Evolutionary conservation across 2,113 vertebrate genomes (phyloP).

Genomic region (Lonchura striata): DNA sequence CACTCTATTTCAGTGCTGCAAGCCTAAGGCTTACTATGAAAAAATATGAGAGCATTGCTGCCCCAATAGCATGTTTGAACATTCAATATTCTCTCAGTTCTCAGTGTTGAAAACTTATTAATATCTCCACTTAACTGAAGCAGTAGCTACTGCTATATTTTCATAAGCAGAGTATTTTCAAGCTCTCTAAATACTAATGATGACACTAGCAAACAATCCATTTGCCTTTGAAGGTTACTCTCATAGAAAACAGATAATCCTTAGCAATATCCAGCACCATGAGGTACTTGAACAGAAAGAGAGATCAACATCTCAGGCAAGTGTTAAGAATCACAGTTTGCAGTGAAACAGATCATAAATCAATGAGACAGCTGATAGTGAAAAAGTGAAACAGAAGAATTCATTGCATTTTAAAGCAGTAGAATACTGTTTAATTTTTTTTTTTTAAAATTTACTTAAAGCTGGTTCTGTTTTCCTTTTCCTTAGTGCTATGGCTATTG

Average conservation of each 20-base stretch:
- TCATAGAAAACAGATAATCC: not conserved
- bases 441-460: not conserved
- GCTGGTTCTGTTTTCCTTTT: not conserved
- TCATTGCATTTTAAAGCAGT: not conserved
- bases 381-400: not conserved
- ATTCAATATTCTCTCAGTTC: not conserved
- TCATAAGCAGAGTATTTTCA: not conserved
- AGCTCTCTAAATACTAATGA: not conserved
- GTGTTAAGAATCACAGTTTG: not conserved
- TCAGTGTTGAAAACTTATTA: not conserved
- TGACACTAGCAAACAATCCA: not conserved
- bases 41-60: not conserved
- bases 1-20: not conserved
- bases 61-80: not conserved
- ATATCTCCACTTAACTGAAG: not conserved
- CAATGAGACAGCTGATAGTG: not conserved
- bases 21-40: not conserved
- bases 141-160: not conserved
- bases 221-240: not conserved
- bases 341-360: not conserved
- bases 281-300: not conserved
- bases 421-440: not conserved
- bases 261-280: not conserved
- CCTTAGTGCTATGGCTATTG: not conserved
- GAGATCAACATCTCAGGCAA: not conserved